A percentile compares a stretch with the other conserved stretches of the same genome.
Conservation (phyloP, 64 coral and sea anemone genomes). For the Porites lutea region DNA sequence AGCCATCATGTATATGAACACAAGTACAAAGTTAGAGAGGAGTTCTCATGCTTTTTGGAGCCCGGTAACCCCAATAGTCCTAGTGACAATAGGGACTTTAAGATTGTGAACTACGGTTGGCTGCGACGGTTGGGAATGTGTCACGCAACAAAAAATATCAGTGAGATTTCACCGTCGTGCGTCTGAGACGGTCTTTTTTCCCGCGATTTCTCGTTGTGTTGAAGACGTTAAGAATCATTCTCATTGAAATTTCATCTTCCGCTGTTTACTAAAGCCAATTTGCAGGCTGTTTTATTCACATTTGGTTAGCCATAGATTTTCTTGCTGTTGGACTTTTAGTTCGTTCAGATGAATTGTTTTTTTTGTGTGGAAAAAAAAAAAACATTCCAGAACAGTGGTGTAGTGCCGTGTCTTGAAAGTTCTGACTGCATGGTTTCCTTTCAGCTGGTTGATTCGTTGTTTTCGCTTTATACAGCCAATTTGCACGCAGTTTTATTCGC, state of each 20-base stretch:
- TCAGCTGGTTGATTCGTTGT: neutral
- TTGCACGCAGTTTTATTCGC: neutral
- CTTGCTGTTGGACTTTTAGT: neutral
- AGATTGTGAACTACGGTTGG: constrained; percentile 22
- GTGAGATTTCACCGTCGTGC: neutral
- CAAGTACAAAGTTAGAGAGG: too few relatives aligned
- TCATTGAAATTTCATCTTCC: neutral
- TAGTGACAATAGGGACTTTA: neutral
- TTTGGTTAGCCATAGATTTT: neutral
- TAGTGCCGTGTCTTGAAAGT: neutral
- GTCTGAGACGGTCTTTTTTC: constrained; percentile 40
- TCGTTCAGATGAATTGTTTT: neutral
- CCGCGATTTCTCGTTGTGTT: constrained; percentile 22
- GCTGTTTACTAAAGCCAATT: neutral
- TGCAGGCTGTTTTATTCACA: neutral
- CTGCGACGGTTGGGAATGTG: neutral
- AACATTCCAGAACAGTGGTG: neutral
- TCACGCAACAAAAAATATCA: neutral
- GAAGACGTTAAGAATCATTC: constrained; percentile 24
- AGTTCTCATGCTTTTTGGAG: too few relatives aligned
- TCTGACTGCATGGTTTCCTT: neutral
- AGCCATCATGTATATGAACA: too few relatives aligned
- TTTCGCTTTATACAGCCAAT: neutral
- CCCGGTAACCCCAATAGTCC: too few relatives aligned
- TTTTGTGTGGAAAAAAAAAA: neutral